Conservation (phyloP, 2,888 invertebrate species). For the Cheilosia urbana region DNA sequence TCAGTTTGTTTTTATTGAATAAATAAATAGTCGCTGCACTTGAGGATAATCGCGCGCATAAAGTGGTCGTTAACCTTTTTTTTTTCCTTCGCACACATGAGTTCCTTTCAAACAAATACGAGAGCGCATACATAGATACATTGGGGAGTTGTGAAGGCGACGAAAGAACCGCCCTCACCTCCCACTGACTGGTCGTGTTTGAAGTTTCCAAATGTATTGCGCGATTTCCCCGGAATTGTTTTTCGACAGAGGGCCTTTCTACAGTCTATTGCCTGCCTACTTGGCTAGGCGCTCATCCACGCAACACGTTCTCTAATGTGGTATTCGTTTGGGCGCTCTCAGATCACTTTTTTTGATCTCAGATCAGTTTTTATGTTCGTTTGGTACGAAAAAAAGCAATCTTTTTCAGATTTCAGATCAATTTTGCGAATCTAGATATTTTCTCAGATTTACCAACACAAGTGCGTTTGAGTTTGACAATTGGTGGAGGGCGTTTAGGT, state of each 20-base stretch:
- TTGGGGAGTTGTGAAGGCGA: conserved; percentile 1
- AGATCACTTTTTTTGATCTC: too few relatives aligned
- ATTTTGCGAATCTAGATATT: too few relatives aligned
- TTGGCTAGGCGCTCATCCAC: conserved; percentile 20
- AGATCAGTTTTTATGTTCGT: too few relatives aligned
- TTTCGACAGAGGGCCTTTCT: conserved; percentile 15
- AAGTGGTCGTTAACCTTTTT: conserved; percentile 72
- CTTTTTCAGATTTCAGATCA: too few relatives aligned
- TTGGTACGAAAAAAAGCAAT: too few relatives aligned
- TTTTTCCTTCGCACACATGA: conserved; percentile 23
- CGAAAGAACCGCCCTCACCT: conserved; percentile 54
- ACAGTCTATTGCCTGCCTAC: conserved; percentile 13
- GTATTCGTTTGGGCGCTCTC: too few relatives aligned
- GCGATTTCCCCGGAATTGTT: conserved; percentile 49
- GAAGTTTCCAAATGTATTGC: conserved; percentile 12
- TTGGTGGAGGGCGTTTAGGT: too few relatives aligned
- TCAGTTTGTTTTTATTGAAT: conserved; percentile 64
- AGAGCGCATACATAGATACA: conserved; percentile 5
- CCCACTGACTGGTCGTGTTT: not conserved
- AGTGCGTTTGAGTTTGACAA: too few relatives aligned
- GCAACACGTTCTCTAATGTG: conserved; percentile 54
- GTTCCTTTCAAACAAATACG: conserved; percentile 37
- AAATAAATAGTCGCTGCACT: conserved; percentile 65
- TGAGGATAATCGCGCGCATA: conserved; percentile 62
- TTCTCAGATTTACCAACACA: too few relatives aligned